These are phyloP conservation scores for Peribatodes rhomboidaria DNA, from an alignment of 2,888 invertebrate genomes.

Conservation along the genomic window DNA sequence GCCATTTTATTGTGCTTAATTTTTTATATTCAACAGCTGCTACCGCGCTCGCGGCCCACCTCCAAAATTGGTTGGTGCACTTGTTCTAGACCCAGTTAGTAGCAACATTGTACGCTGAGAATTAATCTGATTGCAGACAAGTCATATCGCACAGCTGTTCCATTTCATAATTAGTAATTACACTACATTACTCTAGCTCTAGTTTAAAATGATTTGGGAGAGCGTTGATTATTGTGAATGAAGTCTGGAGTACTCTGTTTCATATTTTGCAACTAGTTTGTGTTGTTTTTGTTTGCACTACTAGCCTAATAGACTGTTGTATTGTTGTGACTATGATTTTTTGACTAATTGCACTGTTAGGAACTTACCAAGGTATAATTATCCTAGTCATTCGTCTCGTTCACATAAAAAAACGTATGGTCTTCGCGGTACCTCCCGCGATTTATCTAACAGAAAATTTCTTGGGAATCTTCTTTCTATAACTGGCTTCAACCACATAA, in stretches of 20 bases:
- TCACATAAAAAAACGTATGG: too few species aligned
- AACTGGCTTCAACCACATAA: too few species aligned
- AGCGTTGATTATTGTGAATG: slow-evolving; percentile 10
- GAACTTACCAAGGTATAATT: too few species aligned
- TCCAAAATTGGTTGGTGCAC: neutral
- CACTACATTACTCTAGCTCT: slow-evolving; percentile 21
- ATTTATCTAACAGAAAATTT: too few species aligned
- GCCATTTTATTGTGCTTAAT: too few species aligned
- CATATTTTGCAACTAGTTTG: neutral
- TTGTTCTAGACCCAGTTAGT: slow-evolving; percentile 41
- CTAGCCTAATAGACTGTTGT: too few species aligned
- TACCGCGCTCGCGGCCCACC: neutral
- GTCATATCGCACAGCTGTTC: slow-evolving; percentile 41
- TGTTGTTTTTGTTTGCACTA: slow-evolving; percentile 1
- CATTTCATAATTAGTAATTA: slow-evolving; percentile 29
- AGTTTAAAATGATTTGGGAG: slow-evolving; percentile 17
- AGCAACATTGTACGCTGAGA: slow-evolving; percentile 50
- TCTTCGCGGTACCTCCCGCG: too few species aligned
- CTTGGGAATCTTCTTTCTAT: too few species aligned
- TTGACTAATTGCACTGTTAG: too few species aligned
- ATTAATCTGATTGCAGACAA: slow-evolving; percentile 68
- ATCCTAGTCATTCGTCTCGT: too few species aligned
- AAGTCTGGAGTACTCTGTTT: slow-evolving; percentile 11
- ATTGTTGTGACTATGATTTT: neutral
- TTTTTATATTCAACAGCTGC: too few species aligned